Conservation (phyloP, 2,888 invertebrate species). For the Leptinotarsa peninsularis region DNA sequence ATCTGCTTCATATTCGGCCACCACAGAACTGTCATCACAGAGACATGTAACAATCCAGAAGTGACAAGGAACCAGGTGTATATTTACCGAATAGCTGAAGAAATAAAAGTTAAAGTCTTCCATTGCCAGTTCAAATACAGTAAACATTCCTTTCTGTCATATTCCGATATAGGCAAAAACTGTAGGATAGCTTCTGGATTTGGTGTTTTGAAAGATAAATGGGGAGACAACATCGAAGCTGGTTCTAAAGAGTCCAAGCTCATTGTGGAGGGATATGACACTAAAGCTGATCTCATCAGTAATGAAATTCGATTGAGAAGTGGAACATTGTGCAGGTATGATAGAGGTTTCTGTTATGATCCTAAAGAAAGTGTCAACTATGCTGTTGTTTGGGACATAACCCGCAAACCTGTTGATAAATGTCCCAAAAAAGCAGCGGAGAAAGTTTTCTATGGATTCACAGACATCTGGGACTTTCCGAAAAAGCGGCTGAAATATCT, state of each 20-base stretch:
- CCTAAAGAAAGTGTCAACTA: constrained; percentile 23
- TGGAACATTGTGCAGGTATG: constrained; percentile 26
- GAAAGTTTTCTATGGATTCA: constrained; percentile 22
- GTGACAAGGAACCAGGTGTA: constrained; percentile 8
- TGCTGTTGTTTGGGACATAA: constrained; percentile 21
- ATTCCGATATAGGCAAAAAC: constrained; percentile 27
- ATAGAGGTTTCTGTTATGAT: constrained; percentile 33
- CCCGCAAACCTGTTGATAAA: not conserved
- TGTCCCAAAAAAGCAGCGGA: constrained; percentile 3
- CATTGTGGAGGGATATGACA: constrained; percentile 23
- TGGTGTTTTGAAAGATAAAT: constrained; percentile 29
- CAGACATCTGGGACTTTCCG: constrained; percentile 29
- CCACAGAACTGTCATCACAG: not conserved
- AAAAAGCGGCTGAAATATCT: constrained; percentile 21
- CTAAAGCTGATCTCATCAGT: constrained; percentile 30
- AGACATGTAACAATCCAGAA: constrained; percentile 11
- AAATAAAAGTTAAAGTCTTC: not conserved
- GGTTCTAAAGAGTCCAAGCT: constrained; percentile 11
- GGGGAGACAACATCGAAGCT: constrained; percentile 18
- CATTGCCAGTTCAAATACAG: constrained; percentile 11
- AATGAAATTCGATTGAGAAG: constrained; percentile 25
- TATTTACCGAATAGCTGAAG: constrained; percentile 3
- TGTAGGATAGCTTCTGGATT: constrained; percentile 24
- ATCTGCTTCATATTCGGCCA: not conserved
- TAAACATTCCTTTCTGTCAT: not conserved